These are phyloP conservation scores for Gavialis gangeticus DNA, from an alignment of 2,113 vertebrate genomes.

Conservation along the genomic window DNA sequence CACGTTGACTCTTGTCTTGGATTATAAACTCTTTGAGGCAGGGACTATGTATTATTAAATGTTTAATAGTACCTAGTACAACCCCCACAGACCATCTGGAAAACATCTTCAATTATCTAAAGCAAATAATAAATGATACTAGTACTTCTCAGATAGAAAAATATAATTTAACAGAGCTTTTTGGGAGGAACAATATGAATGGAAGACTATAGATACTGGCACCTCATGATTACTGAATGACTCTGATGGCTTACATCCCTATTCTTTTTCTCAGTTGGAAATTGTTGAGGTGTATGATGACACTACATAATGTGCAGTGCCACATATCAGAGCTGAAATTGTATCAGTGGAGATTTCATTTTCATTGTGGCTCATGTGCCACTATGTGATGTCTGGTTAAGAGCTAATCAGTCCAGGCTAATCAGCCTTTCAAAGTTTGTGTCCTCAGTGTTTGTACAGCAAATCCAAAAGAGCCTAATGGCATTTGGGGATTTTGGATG, in stretches of 20 bases:
- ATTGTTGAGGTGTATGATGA: background rate
- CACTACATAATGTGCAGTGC: background rate
- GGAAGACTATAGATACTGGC: background rate
- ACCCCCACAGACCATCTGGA: background rate
- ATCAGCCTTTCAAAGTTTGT: background rate
- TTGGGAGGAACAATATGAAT: background rate
- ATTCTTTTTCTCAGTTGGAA: background rate
- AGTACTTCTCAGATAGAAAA: background rate
- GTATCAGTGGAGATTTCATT: background rate
- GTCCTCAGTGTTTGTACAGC: background rate
- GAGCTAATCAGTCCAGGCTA: background rate
- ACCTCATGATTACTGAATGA: background rate
- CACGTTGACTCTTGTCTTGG: background rate
- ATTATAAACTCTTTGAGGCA: background rate
- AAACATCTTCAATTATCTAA: background rate
- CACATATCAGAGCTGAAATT: background rate
- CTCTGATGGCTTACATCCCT: background rate
- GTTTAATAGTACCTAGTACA: background rate
- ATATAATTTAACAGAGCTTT: background rate
- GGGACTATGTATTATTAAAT: background rate
- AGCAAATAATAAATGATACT: background rate
- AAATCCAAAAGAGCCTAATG: background rate
- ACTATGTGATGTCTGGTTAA: background rate
- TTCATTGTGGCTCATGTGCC: background rate
- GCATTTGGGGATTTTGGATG: background rate